Evolutionary conservation across 2,113 vertebrate genomes (phyloP).

Genomic region (Jaculus jaculus): DNA sequence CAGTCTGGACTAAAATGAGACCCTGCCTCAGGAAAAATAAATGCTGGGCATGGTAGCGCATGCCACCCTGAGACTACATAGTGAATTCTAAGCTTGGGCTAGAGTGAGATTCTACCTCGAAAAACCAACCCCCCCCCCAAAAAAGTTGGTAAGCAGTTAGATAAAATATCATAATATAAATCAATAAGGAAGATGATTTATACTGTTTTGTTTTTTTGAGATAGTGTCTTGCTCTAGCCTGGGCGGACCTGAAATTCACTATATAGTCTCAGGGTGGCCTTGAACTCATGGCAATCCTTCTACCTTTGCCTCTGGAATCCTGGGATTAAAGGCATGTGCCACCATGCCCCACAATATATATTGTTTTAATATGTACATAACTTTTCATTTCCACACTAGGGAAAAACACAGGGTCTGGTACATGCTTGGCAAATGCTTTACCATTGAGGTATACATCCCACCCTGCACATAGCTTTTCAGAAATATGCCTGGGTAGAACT

Average conservation of each 20-base stretch:
- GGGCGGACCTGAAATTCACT: too few species aligned
- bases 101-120: neutral
- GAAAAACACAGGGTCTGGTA: neutral
- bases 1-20: too few species aligned
- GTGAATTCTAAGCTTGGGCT: too few species aligned
- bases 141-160: slow-evolving; percentile 30
- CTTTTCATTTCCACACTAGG: neutral
- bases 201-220: neutral
- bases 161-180: slow-evolving; percentile 5
- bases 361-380: neutral
- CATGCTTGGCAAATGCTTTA: neutral
- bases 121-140: too few species aligned
- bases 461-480: neutral
- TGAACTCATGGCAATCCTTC: too few species aligned
- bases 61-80: neutral
- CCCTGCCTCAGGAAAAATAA: neutral
- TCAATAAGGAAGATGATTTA: neutral
- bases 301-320: too few species aligned
- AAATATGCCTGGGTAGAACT: neutral
- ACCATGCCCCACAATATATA: neutral
- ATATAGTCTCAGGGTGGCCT: too few species aligned
- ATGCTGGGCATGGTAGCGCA: neutral
- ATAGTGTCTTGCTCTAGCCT: too few species aligned
- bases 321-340: too few species aligned
- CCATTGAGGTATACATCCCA: neutral